Evolutionary conservation across 2,113 vertebrate genomes (phyloP).

Genomic region (Mormoops blainvillei): DNA sequence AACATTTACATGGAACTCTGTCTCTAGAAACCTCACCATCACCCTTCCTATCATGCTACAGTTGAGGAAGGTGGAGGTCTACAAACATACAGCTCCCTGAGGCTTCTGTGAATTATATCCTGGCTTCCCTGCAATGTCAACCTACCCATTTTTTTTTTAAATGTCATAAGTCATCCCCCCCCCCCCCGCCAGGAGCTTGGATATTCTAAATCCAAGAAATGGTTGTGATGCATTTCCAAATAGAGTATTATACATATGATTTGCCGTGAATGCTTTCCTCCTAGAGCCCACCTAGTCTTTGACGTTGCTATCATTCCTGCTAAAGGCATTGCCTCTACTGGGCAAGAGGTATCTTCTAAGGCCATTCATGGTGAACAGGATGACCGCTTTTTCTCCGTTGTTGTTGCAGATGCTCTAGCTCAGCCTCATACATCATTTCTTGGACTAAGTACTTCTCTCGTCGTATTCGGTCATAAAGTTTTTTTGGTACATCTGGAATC

Average conservation of each 20-base stretch:
- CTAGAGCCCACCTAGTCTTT: not conserved
- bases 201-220: slow-evolving; percentile 35
- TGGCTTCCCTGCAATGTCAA: not conserved
- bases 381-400: slow-evolving; percentile 94
- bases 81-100: slow-evolving; percentile 14
- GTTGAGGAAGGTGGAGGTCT: not conserved
- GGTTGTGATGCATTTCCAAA: slow-evolving; percentile 36
- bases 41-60: not conserved
- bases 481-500: slow-evolving; percentile 88
- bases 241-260: not conserved
- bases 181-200: not conserved
- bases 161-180: slow-evolving; percentile 15
- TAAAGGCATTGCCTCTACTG: not conserved
- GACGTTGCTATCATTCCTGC: not conserved
- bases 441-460: slow-evolving; percentile 88
- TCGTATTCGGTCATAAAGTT: slow-evolving; percentile 86
- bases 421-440: slow-evolving; percentile 91
- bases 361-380: slow-evolving; percentile 98
- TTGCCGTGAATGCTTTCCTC: not conserved
- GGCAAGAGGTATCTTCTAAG: slow-evolving; percentile 81
- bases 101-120: slow-evolving; percentile 27
- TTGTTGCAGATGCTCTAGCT: slow-evolving; percentile 94
- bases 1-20: slow-evolving; percentile 27
- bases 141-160: not conserved
- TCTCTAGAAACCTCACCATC: slow-evolving; percentile 29